Evolutionary conservation across 1,140 invertebrate genomes (phyloP), one percentile per base, ranked within the genome.

Genomic region (Triops cancriformis): DNA sequence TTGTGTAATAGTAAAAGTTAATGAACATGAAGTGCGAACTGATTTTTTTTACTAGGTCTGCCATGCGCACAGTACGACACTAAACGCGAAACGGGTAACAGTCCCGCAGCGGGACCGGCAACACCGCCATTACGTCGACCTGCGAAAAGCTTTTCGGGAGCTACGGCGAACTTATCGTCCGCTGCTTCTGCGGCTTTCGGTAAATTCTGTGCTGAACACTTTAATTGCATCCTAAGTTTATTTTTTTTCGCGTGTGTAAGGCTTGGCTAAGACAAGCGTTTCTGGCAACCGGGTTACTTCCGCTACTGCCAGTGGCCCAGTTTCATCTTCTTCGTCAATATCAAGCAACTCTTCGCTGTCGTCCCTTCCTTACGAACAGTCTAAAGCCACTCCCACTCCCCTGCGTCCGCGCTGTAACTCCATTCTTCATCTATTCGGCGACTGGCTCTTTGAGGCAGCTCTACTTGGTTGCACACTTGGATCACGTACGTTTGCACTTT

Each of bases 371-470:
- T 43, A 74, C 31, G 28, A 37, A 23, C 73, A 41, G 28, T 64
- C 23, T 23, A 76, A 64, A 64, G 23, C 26, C 75, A 27, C 42
- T 3, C 26, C 43, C 26, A 76, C 64, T n/a, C 88, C 89, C 41
- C 86, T 89, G 27, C 88, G 95, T 76, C 94, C 96, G 11, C 94
- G 94, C 82, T 96, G 95, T 80, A 94, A 94, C 82, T 98, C 95
- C 81, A 93, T 98, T 84, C 88, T 98, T 37, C 95, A 98, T 86
- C 85, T 98, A 77, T 98, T 98, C 86, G 96, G 96, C 14, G 92
- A 95, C 83, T 98, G 97, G 97, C 86, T 98, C 42, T 98, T 98
- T 85, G 96, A 98, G 85, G 95, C 96, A 31, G 93, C 95, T 27
- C 90, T 97, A 81, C 92, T 97, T 79, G 94, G 94, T 73, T 90